These are phyloP conservation scores for Arnoldichthys spilopterus DNA, from an alignment of 2,797 vertebrate genomes.

Conservation along the genomic window DNA sequence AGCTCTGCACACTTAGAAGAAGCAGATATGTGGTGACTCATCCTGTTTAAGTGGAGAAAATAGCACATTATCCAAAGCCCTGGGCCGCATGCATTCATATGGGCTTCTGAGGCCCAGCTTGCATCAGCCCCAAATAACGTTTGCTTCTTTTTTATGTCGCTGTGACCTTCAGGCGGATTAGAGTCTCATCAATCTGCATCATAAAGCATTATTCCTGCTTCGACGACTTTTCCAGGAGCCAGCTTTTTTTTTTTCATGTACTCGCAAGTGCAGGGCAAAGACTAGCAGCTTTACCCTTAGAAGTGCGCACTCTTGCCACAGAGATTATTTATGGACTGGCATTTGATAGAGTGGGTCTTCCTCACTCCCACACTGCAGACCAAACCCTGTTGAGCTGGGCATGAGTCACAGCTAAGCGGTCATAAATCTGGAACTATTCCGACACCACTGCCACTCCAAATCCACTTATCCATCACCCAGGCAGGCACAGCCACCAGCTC, in stretches of 20 bases:
- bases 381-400: slow-evolving; percentile 67
- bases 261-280: slow-evolving; percentile 66
- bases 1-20: slow-evolving; percentile 56
- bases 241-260: slow-evolving; percentile 32
- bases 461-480: slow-evolving; percentile 71
- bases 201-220: slow-evolving; percentile 69
- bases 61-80: slow-evolving; percentile 71
- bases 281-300: slow-evolving; percentile 66
- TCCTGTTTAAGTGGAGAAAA: slow-evolving; percentile 74
- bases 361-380: slow-evolving; percentile 69
- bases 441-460: slow-evolving; percentile 71
- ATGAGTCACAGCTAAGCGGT: slow-evolving; percentile 74
- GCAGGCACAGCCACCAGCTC: slow-evolving; percentile 61
- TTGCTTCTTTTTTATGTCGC: slow-evolving; percentile 69
- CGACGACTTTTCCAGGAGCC: slow-evolving; percentile 74
- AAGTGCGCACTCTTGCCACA: slow-evolving; percentile 67
- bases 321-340: slow-evolving; percentile 79
- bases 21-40: slow-evolving; percentile 78
- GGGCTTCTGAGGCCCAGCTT: slow-evolving; percentile 64
- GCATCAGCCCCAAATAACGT: slow-evolving; percentile 71
- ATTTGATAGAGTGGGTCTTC: slow-evolving; percentile 78
- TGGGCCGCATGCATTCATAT: slow-evolving; percentile 61
- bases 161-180: slow-evolving; percentile 79
- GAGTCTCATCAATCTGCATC: slow-evolving; percentile 80
- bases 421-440: slow-evolving; percentile 73